These are phyloP conservation scores for Salvator merianae DNA, from an alignment of 2,113 vertebrate species.

Conservation along the genomic window DNA sequence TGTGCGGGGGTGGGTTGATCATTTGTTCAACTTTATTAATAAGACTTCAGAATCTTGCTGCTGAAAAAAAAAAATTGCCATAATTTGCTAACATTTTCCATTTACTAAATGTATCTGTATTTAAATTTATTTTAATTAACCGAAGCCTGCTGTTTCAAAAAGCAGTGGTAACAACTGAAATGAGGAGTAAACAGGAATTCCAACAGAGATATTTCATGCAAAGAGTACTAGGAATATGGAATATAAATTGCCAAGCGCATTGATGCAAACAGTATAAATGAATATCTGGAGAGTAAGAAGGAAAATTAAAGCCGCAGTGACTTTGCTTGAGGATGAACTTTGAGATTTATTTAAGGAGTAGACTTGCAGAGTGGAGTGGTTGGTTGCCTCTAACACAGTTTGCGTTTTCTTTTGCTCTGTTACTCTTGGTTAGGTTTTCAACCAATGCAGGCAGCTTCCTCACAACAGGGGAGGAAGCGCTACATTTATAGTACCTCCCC, in stretches of 20 bases:
- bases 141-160: conserved; percentile 59
- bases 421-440: background rate
- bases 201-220: conserved; percentile 65
- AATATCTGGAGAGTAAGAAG: conserved; percentile 39
- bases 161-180: conserved; percentile 53
- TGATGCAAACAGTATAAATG: conserved; percentile 50
- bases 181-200: conserved; percentile 69
- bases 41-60: conserved; percentile 51
- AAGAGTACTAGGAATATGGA: conserved; percentile 49
- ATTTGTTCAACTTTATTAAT: conserved; percentile 68
- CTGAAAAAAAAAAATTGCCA: conserved; percentile 40
- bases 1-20: conserved; percentile 33
- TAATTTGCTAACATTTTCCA: conserved; percentile 37
- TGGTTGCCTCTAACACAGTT: conserved; percentile 44
- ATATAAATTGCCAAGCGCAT: conserved; percentile 56
- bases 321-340: conserved; percentile 34
- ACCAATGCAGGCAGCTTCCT: too few relatives aligned
- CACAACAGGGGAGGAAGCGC: too few relatives aligned
- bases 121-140: conserved; percentile 68
- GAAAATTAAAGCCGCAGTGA: conserved; percentile 56
- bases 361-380: conserved; percentile 42
- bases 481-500: too few relatives aligned
- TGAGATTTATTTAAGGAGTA: conserved; percentile 46
- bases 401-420: conserved; percentile 14
- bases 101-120: conserved; percentile 52